Evolutionary conservation across 2,113 vertebrate genomes (phyloP).

Genomic region (Labeo rohita): DNA sequence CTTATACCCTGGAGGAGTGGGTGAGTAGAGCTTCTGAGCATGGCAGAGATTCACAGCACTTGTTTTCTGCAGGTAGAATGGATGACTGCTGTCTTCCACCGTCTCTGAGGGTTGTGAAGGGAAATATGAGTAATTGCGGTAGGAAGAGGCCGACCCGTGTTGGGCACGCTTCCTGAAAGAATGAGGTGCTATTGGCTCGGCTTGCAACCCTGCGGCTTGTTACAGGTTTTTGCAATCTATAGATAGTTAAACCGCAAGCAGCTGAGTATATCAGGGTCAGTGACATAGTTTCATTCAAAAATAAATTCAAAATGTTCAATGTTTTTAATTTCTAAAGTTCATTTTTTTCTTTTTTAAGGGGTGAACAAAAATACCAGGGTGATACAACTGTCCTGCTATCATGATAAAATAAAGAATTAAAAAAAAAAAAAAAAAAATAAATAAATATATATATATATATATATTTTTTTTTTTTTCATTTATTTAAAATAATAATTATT

Average conservation of each 20-base stretch:
- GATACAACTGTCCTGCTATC: not conserved
- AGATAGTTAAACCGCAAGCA: slow-evolving; percentile 39
- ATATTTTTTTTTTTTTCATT: too few species aligned
- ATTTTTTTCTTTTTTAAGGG: not conserved
- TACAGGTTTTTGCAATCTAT: slow-evolving; percentile 52
- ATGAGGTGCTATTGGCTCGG: slow-evolving; percentile 39
- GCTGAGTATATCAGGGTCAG: not conserved
- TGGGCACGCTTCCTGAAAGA: slow-evolving; percentile 27
- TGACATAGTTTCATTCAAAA: not conserved
- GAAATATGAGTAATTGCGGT: slow-evolving; percentile 56
- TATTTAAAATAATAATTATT: too few species aligned
- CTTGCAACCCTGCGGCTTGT: slow-evolving; percentile 53
- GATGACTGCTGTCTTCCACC: slow-evolving; percentile 58
- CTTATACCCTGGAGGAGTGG: not conserved
- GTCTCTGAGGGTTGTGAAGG: slow-evolving; percentile 53
- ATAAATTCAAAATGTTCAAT: not conserved
- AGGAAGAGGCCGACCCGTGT: slow-evolving; percentile 28
- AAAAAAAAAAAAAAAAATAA: not conserved
- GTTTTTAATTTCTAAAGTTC: too few species aligned
- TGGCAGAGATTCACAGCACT: slow-evolving; percentile 46
- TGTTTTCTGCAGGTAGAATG: slow-evolving; percentile 55
- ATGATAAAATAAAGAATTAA: not conserved
- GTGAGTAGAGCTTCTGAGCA: slow-evolving; percentile 41
- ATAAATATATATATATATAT: too few species aligned
- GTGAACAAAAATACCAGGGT: too few species aligned